Base-by-base conservation (phyloP, 2,797 vertebrate genomes). In the Parauchenoglanis ngamensis region DNA sequence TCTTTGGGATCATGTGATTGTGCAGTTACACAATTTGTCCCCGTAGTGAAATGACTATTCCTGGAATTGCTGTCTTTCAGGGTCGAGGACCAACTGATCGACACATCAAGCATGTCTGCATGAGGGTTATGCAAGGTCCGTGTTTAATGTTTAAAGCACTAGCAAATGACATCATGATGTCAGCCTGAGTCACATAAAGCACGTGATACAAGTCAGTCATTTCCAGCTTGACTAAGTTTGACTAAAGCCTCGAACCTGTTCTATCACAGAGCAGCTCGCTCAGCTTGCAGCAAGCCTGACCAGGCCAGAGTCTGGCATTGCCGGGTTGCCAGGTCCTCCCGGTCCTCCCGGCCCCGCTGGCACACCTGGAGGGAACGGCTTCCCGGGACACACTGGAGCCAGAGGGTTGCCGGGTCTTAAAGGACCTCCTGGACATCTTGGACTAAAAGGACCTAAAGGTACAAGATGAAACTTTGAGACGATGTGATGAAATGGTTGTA, bases 91-190 rank as follows among this genome's bases (percentile, higher is more conserved):
- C 97, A 0, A 97, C 94, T 0, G 97, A 99, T 90, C 95, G 96
- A 80, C 97, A 98, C 91, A 98, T 99, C 90, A 98, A 97, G 91
- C 97, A 98, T 87, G 98, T 99, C 87, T 99, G 98, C 96, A 97
- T 97, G 96, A 97, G 98, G 93, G 97, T 99, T 79, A 96, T 99
- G 95, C 98, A 99, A 97, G 97, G 97, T 99, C 96, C 96, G 93
- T 89, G 61, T 28, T 84, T 75, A 77, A 77, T 13, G 31, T 73
- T 28, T 15, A 65, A 59, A 40, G 8, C 25, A 57, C 31, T 23
- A 54, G 44, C 25, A 19, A 54, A 72, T 44, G 52, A 28, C 13
- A 35, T 28, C 12, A 23, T 83, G 19, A 67, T 40, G 40, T 54
- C 57, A 63, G 49, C 8, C 28, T 17, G 54, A 57, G 23, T 57